These are phyloP conservation scores for Mixornis gularis DNA, from an alignment of 2,113 vertebrate species.

Conservation along the genomic window DNA sequence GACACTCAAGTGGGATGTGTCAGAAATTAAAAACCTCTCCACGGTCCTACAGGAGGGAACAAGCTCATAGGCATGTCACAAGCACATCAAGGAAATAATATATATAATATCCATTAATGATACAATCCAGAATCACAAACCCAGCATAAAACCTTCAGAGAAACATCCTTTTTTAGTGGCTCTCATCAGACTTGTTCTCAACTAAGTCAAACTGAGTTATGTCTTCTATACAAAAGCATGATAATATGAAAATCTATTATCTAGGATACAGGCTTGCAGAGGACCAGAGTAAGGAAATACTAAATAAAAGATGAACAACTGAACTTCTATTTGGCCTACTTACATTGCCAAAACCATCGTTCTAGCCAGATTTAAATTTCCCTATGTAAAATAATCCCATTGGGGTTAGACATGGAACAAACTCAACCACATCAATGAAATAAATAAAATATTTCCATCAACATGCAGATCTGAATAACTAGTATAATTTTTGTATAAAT, in stretches of 20 bases:
- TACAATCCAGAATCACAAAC: not conserved
- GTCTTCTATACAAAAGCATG: not conserved
- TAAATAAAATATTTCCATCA: not conserved
- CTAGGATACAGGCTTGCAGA: not conserved
- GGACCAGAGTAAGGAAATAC: not conserved
- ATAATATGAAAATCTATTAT: not conserved
- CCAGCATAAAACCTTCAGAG: not conserved
- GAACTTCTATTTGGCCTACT: not conserved
- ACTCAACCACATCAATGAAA: not conserved
- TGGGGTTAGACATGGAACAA: not conserved
- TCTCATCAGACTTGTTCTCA: not conserved
- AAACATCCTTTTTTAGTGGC: not conserved
- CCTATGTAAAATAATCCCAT: not conserved
- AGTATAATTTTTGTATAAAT: not conserved
- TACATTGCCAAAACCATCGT: not conserved
- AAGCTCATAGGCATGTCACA: not conserved
- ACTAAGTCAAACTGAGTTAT: not conserved
- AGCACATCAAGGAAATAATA: not conserved
- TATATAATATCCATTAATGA: not conserved
- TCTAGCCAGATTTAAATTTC: not conserved
- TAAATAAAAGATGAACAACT: not conserved
- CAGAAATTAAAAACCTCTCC: constrained; percentile 36
- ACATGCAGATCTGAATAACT: not conserved
- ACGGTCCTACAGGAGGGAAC: not conserved
- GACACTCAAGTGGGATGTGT: constrained; percentile 19